Evolutionary conservation across 2,888 invertebrate species (phyloP).

Genomic region (Zygothrica quintamaculata): DNA sequence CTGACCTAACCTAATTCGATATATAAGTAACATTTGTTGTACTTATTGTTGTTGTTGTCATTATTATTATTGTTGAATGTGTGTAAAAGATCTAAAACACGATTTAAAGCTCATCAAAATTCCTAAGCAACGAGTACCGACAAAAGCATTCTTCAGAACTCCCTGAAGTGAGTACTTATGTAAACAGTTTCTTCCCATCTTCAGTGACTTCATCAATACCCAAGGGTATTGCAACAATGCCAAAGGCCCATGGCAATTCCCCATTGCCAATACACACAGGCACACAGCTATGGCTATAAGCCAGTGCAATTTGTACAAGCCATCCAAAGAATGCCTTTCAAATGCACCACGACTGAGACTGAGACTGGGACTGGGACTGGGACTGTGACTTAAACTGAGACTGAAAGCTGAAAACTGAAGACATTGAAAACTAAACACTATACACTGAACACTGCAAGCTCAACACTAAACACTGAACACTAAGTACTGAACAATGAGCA

Average conservation of each 20-base stretch:
- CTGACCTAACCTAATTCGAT: conserved; percentile 50
- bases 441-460: no score
- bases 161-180: conserved; percentile 36
- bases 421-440: no score
- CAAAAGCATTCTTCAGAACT: conserved; percentile 49
- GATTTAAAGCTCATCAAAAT: conserved; percentile 40
- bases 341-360: conserved; percentile 40
- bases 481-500: no score
- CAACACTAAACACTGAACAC: no score
- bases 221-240: conserved; percentile 50
- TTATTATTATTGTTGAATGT: no score
- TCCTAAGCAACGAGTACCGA: conserved; percentile 39
- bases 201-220: conserved; percentile 35
- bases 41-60: no score
- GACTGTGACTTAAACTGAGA: conserved; percentile 7
- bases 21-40: background rate
- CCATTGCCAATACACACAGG: conserved; percentile 29
- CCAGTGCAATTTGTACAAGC: conserved; percentile 61
- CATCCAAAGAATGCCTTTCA: conserved; percentile 53
- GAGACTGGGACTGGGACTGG: conserved; percentile 13
- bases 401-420: no score
- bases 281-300: conserved; percentile 14
- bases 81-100: background rate
- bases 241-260: conserved; percentile 36
- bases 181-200: conserved; percentile 30